Percentiles rank a stretch among this genome's conserved stretches.
Conservation (phyloP, 2,888 invertebrate species). For the Pedicia rivosa region DNA sequence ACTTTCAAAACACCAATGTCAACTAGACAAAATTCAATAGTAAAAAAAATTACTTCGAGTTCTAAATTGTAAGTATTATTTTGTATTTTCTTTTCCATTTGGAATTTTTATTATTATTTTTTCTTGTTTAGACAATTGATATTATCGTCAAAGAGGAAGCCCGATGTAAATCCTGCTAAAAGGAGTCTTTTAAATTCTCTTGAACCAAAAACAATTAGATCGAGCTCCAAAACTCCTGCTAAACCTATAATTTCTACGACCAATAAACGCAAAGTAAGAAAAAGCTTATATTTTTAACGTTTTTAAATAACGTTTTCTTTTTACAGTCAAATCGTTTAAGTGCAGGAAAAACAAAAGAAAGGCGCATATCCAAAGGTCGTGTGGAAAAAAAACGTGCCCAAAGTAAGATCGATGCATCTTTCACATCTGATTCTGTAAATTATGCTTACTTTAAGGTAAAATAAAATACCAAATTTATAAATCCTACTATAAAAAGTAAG, state of each 20-base stretch:
- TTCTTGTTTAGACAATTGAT: no score
- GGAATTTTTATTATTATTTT: no score
- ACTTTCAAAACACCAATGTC: constrained; percentile 13
- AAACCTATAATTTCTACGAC: no score
- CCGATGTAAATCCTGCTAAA: constrained; percentile 17
- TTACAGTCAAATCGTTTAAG: constrained; percentile 15
- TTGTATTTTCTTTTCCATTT: neutral
- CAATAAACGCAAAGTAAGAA: no score
- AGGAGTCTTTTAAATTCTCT: constrained; percentile 23
- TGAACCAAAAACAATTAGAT: constrained; percentile 17
- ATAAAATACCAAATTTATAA: no score
- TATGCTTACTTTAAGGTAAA: constrained; percentile 13
- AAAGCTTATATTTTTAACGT: no score
- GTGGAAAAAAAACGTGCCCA: constrained; percentile 8
- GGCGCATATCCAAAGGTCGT: constrained; percentile 12
- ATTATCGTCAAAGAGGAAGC: no score
- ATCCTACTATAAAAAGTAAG: no score
- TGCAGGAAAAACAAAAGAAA: constrained; percentile 16
- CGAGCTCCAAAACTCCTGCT: no score
- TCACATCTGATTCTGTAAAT: constrained; percentile 8
- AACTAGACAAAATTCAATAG: constrained; percentile 11
- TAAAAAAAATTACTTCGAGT: constrained; percentile 19
- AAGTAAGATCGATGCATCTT: constrained; percentile 5
- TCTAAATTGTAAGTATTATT: constrained; percentile 6
- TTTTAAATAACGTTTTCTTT: no score